A percentile compares a stretch with the other conserved stretches of the same genome.
Evolutionary conservation across 2,797 vertebrate genomes (phyloP).

Genomic region (Neostethus bicornis): DNA sequence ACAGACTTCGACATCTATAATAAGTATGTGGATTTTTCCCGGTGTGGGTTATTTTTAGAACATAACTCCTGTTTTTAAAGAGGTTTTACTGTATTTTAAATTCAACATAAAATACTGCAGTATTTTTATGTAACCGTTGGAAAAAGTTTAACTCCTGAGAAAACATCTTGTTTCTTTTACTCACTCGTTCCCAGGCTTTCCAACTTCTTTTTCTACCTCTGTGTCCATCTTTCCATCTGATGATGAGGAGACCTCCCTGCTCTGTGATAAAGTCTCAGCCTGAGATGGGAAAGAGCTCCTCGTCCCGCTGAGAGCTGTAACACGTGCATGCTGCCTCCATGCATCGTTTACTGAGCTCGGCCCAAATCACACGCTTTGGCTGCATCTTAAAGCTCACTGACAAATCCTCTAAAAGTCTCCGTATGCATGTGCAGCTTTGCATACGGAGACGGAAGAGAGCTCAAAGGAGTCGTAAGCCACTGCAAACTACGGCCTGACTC

Average conservation of each 20-base stretch:
- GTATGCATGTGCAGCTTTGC: too few species aligned
- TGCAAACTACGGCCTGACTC: too few species aligned
- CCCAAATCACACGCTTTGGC: constrained; percentile 68
- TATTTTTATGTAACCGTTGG: too few species aligned
- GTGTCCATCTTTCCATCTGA: constrained; percentile 60
- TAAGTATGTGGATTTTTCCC: too few species aligned
- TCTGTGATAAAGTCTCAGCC: constrained; percentile 81
- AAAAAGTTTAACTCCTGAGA: constrained; percentile 62
- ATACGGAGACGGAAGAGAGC: too few species aligned
- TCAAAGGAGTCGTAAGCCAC: constrained; percentile 38
- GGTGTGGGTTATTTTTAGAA: too few species aligned
- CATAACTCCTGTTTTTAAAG: too few species aligned
- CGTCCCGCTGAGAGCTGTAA: constrained; percentile 69
- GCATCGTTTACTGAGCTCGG: constrained; percentile 73
- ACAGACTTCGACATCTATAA: too few species aligned
- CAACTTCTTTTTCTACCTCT: constrained; percentile 40
- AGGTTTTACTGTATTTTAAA: background rate
- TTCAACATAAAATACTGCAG: constrained; percentile 46
- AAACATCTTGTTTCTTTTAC: constrained; percentile 64
- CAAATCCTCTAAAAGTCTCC: constrained; percentile 53
- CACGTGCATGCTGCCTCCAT: constrained; percentile 63
- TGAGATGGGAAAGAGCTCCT: constrained; percentile 73
- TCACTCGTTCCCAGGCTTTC: constrained; percentile 69
- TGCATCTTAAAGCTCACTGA: constrained; percentile 51
- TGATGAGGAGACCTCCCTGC: constrained; percentile 66